These are phyloP conservation scores for Eupithecia subfuscata DNA, from an alignment of 2,888 invertebrate species.

Conservation along the genomic window DNA sequence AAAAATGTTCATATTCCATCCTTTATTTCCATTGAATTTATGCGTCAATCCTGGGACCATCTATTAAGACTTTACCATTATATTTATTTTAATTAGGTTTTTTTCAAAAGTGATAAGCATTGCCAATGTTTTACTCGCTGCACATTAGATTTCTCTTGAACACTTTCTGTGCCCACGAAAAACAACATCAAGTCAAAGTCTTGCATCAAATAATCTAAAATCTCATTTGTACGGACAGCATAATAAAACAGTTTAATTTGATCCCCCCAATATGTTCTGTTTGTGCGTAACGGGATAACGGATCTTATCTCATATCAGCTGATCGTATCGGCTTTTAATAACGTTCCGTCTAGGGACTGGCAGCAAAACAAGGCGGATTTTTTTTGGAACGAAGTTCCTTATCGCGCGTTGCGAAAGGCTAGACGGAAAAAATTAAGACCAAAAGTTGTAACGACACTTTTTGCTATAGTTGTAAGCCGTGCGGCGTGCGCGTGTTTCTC, in stretches of 20 bases:
- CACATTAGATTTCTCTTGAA: not conserved
- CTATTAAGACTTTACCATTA: too few species aligned
- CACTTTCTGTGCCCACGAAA: not conserved
- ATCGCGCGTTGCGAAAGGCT: too few species aligned
- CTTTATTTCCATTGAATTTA: too few species aligned
- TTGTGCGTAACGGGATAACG: slow-evolving; percentile 51
- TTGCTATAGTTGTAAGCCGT: too few species aligned
- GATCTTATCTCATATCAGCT: slow-evolving; percentile 67
- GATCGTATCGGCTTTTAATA: slow-evolving; percentile 69
- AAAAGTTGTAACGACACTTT: too few species aligned
- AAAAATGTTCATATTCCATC: too few species aligned
- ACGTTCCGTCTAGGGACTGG: slow-evolving; percentile 54
- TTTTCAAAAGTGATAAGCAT: not conserved
- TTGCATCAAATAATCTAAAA: slow-evolving; percentile 5
- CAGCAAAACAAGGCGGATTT: slow-evolving; percentile 44
- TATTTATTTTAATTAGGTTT: too few species aligned
- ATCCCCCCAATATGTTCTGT: slow-evolving; percentile 52
- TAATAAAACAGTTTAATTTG: slow-evolving; percentile 33
- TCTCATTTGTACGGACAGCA: slow-evolving; percentile 14
- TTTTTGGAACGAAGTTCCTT: too few species aligned
- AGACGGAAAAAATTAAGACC: too few species aligned
- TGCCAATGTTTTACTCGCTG: not conserved
- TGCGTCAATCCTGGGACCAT: too few species aligned
- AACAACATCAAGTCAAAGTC: not conserved
- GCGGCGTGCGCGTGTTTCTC: too few species aligned